These are phyloP conservation scores for Otis tarda DNA, from an alignment of 2,113 vertebrate genomes.

Conservation along the genomic window DNA sequence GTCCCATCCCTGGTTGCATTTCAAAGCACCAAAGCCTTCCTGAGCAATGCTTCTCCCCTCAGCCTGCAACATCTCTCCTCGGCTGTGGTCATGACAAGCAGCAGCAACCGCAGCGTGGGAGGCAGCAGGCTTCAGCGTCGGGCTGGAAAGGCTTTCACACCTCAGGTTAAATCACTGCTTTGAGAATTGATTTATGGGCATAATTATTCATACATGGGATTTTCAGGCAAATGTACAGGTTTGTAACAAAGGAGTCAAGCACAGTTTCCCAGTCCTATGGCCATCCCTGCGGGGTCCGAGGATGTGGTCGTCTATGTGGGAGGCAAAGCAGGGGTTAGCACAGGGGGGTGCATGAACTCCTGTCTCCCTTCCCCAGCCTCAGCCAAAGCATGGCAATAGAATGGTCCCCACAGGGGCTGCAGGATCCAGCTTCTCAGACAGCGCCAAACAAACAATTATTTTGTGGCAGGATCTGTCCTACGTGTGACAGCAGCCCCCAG, in stretches of 20 bases:
- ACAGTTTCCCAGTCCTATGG: accelerated
- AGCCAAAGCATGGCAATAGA: not conserved
- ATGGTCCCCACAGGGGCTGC: not conserved
- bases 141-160: not conserved
- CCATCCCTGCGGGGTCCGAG: accelerated
- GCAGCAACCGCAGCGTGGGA: not conserved
- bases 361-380: not conserved
- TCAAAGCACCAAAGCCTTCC: not conserved
- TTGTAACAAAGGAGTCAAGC: not conserved
- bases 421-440: not conserved
- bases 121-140: not conserved
- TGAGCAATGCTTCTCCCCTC: not conserved
- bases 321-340: not conserved
- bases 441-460: not conserved
- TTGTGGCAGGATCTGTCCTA: not conserved
- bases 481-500: not conserved
- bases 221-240: not conserved
- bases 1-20: not conserved
- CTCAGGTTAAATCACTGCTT: not conserved
- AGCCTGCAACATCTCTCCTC: not conserved
- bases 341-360: accelerated
- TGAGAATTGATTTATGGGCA: not conserved
- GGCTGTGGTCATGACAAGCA: not conserved
- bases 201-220: not conserved
- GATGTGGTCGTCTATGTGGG: not conserved